Base-by-base conservation (phyloP, 2,888 invertebrate species). In the Pollenia amentaria region DNA sequence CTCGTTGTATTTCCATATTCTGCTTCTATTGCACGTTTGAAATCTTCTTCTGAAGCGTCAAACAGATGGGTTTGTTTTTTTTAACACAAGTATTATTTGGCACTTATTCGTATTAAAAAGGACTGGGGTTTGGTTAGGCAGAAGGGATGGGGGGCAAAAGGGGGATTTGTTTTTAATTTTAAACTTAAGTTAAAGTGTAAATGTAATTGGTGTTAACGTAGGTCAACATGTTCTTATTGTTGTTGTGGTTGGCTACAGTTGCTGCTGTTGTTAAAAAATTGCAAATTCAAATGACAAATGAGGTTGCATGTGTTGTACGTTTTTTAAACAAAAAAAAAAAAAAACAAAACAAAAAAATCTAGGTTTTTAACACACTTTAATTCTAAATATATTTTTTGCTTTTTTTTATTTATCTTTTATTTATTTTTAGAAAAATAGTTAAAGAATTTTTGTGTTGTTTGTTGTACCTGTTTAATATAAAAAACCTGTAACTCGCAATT, bases 141-240 rank as follows among this genome's bases (percentile, higher is more conserved):
- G 16, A 2, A 53, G 18, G 9, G n/a, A n/a, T 4, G 29, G 12
- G 29, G n/a, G 14, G 14, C 12, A 16, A 55, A 29, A 21, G 21
- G 72, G 44, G 44, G 55, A 7, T 53, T 53, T n/a, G 40, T 42
- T 40, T 64, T 44, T 60, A 72, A 72, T 60, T 81, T 60, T 53
- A 75, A 60, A 77, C 62, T 83, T 48, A 78, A 51, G 65, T 78
- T 78, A 51, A 78, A 84, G 72, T 72, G 51, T 57, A 57, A 73
- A 75, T 82, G 62, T 69, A 78, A 82, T 69, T 69, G 85, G 73
- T 85, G 82, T 85, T 82, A 82, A 62, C 85, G 78, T 86, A 86
- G 86, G 86, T 82, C 86, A 86, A 83, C 70, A 29, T 83, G 78
- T 82, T 82, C 55, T 70, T 57, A 70, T 70, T 70, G 40, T 44